Base-by-base conservation (phyloP, 1,140 invertebrate genomes). In the Apis florea region DNA sequence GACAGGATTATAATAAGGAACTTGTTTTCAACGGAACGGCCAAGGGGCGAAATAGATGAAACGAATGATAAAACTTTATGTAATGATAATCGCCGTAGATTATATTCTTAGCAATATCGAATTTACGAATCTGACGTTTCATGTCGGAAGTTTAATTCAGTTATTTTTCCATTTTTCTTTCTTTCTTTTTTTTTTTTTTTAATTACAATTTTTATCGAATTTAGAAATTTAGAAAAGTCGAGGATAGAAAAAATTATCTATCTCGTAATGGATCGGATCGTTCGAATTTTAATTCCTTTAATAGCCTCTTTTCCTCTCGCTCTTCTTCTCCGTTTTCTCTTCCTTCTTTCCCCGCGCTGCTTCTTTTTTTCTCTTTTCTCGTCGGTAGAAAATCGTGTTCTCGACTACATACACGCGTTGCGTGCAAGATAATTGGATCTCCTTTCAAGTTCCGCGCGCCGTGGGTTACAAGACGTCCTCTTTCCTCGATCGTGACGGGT, bases 371-470 rank as follows among this genome's bases (percentile, higher is more conserved):
- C 19, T n/a, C n/a, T n/a, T 8, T 74, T 66, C 26, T 74, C 17
- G 82, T 77, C 56, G 69, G 51, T 84, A 73, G 85, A 83, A 87
- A 87, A 84, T 77, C 63, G 84, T 74, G 54, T 64, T 66, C 56
- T 68, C 63, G 75, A 67, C 83, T 70, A 67, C n/a, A n/a, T 40
- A 40, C 68, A 71, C 79, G 84, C 85, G 79, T 87, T 88, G 86
- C 86, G 86, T 87, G 86, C 85, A 51, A 17, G 82, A 84, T 88
- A 88, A 88, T 88, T 87, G 85, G 56, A 66, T 31, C 79, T 19
- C 71, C 79, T 79, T 86, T 79, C 86, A 72, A 79, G 83, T 69
- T 61, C 24, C 75, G 58, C 73, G 53, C 79, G 40, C 24, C 58
- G 31, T 51, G 69, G 69, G 21, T 69, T 67, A 58, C 21, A 70